Evolutionary conservation across 1,140 invertebrate species (phyloP), one percentile per base, ranked within the genome.

Genomic region (Lepidostoma basale): DNA sequence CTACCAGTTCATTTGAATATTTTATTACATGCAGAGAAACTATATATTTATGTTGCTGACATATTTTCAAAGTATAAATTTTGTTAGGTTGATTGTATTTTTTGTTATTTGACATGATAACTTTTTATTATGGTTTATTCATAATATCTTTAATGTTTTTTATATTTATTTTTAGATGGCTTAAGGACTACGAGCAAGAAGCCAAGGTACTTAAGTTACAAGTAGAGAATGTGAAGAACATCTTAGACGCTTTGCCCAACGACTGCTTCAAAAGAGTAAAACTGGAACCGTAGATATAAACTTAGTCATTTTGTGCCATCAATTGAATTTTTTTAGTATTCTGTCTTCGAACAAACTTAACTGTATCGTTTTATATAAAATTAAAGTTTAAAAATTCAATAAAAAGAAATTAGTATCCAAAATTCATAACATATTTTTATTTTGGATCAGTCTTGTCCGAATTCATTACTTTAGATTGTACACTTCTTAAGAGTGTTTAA

Each of bases 181-280:
- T 97, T 39, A 89, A 92, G 65, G 88, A 90, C 74, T 96, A 96
- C 73, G 88, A 91, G 77, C 87, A 89, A 6, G 93, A 97, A 76
- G 85, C 96, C 20, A 84, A 82, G 12, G 82, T 87, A 68, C 82
- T 98, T 6, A 79, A 85, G 62, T 80, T 79, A 5, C 95, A 98
- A 77, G 95, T 98, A 1, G 85, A 89, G 2, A 98, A 97, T 80
- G 90, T 98, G 42, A 87, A 90, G 74, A 87, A 90, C 22, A 98
- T 98, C 69, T 85, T 88, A 14, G 86, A 90, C 65, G 87, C 93
- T 30, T 83, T 98, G 52, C 96, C 96, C 0, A 83, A 85, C 0
- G 87, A 86, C n/a, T 98, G 96, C 79, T 95, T 89, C 79, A 92
- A 92, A 74, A 83, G 84, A 52, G 79, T 87, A 56, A 83, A 83